Evolutionary conservation across 1,140 invertebrate species (phyloP), one percentile per base, ranked within the genome.

Genomic region (Drosophila ironensis): DNA sequence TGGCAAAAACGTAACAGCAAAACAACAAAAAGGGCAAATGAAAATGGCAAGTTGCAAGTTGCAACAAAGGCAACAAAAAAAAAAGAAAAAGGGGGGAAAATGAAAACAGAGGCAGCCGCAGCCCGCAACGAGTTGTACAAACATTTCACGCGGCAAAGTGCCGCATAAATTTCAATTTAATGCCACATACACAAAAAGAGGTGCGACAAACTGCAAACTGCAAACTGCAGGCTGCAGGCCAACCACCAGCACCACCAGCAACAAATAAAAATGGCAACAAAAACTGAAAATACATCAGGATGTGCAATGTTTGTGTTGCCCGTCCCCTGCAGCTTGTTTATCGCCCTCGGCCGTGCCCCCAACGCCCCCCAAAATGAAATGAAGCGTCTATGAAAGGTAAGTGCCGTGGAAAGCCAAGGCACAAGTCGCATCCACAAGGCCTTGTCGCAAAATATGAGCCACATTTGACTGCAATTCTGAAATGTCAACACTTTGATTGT

Each of bases 91-190:
- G n/a, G n/a, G n/a, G n/a, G n/a, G n/a, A n/a, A n/a, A 19, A 19
- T 7, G 47, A 38, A 28, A 50, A 41, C 48, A 60, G 46, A 41
- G 27, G 53, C 57, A 82, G 77, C 78, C 73, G 80, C 78, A 82
- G 50, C 78, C 77, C 77, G 73, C 77, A 82, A 84, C 78, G 78
- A 84, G 78, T 84, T 84, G 78, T 84, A 84, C 80, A 84, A 84
- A 84, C 78, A 84, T 84, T 84, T 84, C 78, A 84, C 78, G 78
- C 78, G 80, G 78, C 78, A 84, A 84, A 84, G 80, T 84, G 80
- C 78, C 80, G 78, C 78, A 84, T 84, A 84, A 84, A 84, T 84
- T 84, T 84, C 80, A 84, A 84, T 84, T 84, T 84, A 84, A 84
- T 84, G 78, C 73, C 82, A 72, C 56, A 76, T 47, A 60, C 50